phyloP scores from a whole-genome alignment of 2,797 vertebrate genomes.

The Sebastes vulpes region DNA sequence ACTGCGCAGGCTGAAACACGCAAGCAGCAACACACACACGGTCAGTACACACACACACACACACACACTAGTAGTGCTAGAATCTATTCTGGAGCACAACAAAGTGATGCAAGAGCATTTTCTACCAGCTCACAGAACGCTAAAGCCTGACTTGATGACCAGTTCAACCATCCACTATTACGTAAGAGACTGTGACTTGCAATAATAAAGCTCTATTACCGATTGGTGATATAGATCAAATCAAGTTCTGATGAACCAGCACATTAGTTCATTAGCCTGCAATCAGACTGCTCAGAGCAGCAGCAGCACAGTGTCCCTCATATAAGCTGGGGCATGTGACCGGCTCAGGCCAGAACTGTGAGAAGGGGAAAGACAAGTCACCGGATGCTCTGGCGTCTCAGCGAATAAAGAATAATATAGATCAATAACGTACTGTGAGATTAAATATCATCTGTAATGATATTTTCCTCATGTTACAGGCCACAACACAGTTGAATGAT shows the following conservation, averaged over 20 bases:
- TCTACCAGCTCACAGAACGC: neutral
- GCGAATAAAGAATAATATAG: neutral
- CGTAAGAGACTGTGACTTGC: conserved; percentile 14
- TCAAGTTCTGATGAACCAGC: conserved; percentile 3
- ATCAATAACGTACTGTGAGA: neutral
- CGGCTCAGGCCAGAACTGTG: conserved; percentile 31
- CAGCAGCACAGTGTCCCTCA: conserved; percentile 15
- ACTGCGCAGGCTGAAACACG: conserved; percentile 15
- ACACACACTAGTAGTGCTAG: neutral
- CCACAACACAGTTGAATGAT: neutral
- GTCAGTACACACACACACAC: neutral
- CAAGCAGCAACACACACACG: neutral
- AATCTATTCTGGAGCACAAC: conserved; percentile 4
- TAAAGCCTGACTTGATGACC: conserved; percentile 1
- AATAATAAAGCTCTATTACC: conserved; percentile 13
- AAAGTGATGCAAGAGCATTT: conserved; percentile 36
- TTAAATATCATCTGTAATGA: neutral
- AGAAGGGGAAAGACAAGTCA: neutral
- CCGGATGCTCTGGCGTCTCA: neutral
- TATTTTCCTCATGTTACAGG: neutral
- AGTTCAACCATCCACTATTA: conserved; percentile 13
- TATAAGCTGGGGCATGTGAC: conserved; percentile 77
- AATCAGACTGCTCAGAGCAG: conserved; percentile 9
- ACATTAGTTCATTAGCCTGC: neutral
- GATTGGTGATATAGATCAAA: conserved; percentile 5